Percentiles rank a stretch among this genome's conserved stretches.
These are phyloP conservation scores for Reinhardtius hippoglossoides DNA, from an alignment of 2,113 vertebrate genomes.

Conservation along the genomic window DNA sequence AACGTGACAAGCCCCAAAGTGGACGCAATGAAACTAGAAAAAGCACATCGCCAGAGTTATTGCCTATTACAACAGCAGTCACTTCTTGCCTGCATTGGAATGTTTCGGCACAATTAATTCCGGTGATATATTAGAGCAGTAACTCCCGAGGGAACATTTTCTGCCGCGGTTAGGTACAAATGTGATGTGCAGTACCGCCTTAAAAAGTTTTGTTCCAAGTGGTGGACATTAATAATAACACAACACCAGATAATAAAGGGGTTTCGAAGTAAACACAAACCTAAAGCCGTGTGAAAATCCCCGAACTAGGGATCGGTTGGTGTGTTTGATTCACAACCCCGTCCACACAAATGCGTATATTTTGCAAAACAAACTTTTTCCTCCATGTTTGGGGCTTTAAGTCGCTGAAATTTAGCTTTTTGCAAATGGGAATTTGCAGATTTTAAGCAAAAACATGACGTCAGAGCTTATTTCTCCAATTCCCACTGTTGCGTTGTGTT, in stretches of 20 bases:
- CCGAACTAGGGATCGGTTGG: background rate
- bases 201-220: background rate
- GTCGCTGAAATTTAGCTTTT: too few species aligned
- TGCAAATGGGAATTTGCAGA: too few species aligned
- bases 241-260: background rate
- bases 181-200: constrained; percentile 1
- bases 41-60: constrained; percentile 35
- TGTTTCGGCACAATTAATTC: constrained; percentile 57
- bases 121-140: constrained; percentile 39
- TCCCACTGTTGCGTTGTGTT: too few species aligned
- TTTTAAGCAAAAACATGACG: too few species aligned
- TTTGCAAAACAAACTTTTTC: too few species aligned
- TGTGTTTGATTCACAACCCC: background rate
- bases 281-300: background rate
- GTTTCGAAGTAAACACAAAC: background rate
- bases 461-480: too few species aligned
- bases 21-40: constrained; percentile 23
- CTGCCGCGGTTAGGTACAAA: constrained; percentile 14
- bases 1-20: constrained; percentile 45
- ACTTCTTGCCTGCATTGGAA: constrained; percentile 27
- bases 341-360: background rate
- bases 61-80: constrained; percentile 35
- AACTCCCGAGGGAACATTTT: constrained; percentile 26
- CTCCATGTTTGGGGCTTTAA: too few species aligned
- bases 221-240: background rate